Conservation (phyloP, 2,797 vertebrate species). For the Gastrophryne carolinensis region DNA sequence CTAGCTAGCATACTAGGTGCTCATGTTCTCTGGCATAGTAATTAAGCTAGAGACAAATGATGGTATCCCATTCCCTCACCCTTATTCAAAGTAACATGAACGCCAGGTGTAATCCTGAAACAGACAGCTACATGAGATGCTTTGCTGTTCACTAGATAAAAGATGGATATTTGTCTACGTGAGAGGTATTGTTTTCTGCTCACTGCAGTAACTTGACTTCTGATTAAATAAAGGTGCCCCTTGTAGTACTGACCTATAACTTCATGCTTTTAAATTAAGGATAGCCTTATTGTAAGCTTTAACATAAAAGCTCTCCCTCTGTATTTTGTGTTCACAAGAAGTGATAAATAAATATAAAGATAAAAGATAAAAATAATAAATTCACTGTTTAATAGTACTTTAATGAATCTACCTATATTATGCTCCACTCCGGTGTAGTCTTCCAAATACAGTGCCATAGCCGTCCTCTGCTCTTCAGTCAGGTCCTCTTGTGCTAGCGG, state of each 20-base stretch:
- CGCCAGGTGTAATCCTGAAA: background rate
- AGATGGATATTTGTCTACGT: background rate
- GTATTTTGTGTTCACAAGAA: too few species aligned
- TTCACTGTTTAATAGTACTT: too few species aligned
- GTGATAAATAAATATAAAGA: too few species aligned
- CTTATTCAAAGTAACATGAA: background rate
- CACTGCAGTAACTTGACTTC: background rate
- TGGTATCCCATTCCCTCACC: background rate
- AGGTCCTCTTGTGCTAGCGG: too few species aligned
- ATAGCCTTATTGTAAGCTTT: background rate
- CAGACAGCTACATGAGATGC: constrained; percentile 16
- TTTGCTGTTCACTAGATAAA: background rate
- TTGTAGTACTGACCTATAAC: too few species aligned
- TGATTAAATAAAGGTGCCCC: background rate
- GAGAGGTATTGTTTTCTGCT: background rate
- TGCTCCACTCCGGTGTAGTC: too few species aligned
- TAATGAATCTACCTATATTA: too few species aligned
- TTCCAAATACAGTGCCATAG: too few species aligned
- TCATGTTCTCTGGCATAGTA: background rate
- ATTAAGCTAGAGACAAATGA: background rate
- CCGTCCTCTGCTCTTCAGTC: too few species aligned
- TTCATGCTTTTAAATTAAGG: background rate
- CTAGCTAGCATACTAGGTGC: background rate
- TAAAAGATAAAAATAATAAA: too few species aligned
- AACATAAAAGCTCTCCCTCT: background rate